A percentile compares a stretch with the other conserved stretches of the same genome.
Evolutionary conservation across 2,113 vertebrate species (phyloP).

Genomic region (Coregonus clupeaformis): DNA sequence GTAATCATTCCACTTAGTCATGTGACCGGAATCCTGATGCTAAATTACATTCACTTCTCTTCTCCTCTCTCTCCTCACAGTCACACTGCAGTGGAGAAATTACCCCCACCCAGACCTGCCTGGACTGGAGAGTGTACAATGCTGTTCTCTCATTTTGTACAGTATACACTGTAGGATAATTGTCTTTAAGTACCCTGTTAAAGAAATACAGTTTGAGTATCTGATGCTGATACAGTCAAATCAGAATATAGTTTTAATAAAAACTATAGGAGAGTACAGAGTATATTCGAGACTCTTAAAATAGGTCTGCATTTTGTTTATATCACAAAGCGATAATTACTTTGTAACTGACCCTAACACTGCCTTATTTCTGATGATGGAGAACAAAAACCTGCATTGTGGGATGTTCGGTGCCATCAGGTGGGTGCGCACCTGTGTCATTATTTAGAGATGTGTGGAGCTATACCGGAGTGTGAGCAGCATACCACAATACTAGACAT

Average conservation of each 20-base stretch:
- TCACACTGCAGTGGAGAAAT: conserved; percentile 12
- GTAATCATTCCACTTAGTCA: conserved; percentile 69
- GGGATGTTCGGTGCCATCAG: no score
- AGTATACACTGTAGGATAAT: neutral
- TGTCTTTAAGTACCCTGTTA: neutral
- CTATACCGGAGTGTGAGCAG: conserved; percentile 27
- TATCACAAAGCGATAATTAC: no score
- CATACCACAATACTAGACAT: conserved; percentile 27
- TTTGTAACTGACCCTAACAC: no score
- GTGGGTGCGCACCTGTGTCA: conserved; percentile 1
- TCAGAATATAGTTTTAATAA: neutral
- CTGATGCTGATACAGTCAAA: neutral
- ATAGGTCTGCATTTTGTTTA: no score
- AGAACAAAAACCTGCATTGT: no score
- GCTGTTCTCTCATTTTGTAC: neutral
- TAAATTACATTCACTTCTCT: conserved; percentile 32
- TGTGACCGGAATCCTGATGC: conserved; percentile 38
- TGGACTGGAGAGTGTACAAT: neutral
- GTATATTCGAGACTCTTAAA: no score
- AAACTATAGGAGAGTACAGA: neutral
- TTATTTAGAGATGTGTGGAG: neutral
- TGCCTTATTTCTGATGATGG: no score
- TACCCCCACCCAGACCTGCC: neutral
- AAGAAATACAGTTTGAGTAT: neutral
- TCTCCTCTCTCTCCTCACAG: conserved; percentile 1